Evolutionary conservation across 1,140 invertebrate species (phyloP), one percentile per base, ranked within the genome.

Genomic region (Drosophila ananassae): DNA sequence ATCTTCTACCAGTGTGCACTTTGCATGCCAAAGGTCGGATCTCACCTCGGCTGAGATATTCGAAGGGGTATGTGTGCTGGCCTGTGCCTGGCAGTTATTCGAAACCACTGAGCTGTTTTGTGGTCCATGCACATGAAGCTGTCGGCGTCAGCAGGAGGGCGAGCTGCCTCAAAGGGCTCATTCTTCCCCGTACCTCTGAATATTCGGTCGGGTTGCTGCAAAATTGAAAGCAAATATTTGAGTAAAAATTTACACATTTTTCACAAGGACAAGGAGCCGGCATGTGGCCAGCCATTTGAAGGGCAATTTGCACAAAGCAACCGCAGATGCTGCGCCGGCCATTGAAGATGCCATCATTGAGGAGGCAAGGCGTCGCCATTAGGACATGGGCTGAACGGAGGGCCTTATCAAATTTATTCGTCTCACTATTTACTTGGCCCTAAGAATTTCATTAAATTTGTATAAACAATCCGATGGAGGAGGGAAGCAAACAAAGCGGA

Each of bases 201-300:
- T 12, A 21, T 6, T 44, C 41, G 41, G 41, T 44, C 13, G 55
- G 30, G 46, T 28, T 32, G 54, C 24, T 63, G 74, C 51, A 79
- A 87, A 87, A 87, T 87, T 87, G 83, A 89, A 87, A 89, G 83
- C 83, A 87, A 87, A 87, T 87, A 87, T 87, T 87, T 89, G 84
- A 73, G 60, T 61, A 82, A 87, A 87, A 87, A 82, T 87, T 78
- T 81, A 85, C 73, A 80, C 75, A 85, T 77, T 85, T 79, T 80
- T 66, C 57, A 53, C 17, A 69, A 30, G 13, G 24, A 63, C 56
- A 58, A 28, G 62, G 22, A 63, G 64, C 9, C 17, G 52, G 60
- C 68, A 67, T 66, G 73, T 56, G 58, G 58, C 9, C 13, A 56
- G 47, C 57, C 48, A 61, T 68, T 76, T 82, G 62, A 79, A 58